Base-by-base conservation (phyloP, 35 echinoderm and acorn worm genomes). In the Patiria miniata region DNA sequence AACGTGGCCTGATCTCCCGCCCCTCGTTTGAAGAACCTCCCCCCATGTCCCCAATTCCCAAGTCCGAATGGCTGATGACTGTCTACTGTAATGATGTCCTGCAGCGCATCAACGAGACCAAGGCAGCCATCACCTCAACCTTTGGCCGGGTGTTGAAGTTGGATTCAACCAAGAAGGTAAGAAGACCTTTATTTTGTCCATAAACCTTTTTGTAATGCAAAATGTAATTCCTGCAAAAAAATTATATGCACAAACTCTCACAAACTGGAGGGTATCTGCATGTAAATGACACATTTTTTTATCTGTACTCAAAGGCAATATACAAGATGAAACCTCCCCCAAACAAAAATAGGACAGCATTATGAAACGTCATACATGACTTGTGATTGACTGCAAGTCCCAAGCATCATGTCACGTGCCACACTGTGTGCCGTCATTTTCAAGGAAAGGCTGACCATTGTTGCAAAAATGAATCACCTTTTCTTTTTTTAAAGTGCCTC, bases 151-250 rank as follows among this genome's bases (percentile, higher is more conserved):
- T 96, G 17, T 16, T 96, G 2, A 96, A 96, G 61, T 16, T 93
- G 50, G 82, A 93, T 44, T 93, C 90, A 16, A 93, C 87, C 40
- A 93, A 90, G 61, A 89, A 89, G 77, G 86, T 92, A 38, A 79
- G 34, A 17, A 57, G 34, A 44, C 18, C 80, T 39, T 73, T 88
- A n/a, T 0, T 0, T 23, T 23, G 33, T 4, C 42, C 42, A 47
- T 12, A 47, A 47, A 47, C 42, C 42, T 12, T 6, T 12, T 47
- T 76, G 55, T 39, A 40, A 22, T 59, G 56, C 56, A 59, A 14
- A 59, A 22, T 14, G 22, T 15, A 59, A 59, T 15, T 22, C 14
- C 14, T 15, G 22, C 56, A 59, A 59, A 59, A 59, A 15, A 59
- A 59, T 15, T 15, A 59, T 22, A 59, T 59, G 14, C 22, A 14